Evolutionary conservation across 1,140 invertebrate species (phyloP).

Genomic region (Drosophila bocki): DNA sequence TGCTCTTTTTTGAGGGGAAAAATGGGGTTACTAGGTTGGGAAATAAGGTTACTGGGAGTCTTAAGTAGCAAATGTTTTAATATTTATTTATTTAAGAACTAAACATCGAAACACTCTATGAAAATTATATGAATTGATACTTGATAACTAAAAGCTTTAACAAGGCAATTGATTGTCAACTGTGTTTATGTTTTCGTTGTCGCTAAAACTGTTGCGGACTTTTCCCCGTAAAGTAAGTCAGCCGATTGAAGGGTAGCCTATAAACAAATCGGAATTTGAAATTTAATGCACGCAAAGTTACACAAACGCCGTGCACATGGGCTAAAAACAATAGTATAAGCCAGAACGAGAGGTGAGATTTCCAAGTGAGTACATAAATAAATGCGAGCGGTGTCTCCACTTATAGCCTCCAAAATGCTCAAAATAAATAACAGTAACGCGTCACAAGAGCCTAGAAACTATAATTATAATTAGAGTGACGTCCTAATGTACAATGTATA

Average conservation of each 20-base stretch:
- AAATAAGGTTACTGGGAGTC: neutral
- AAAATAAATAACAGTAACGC: conserved; percentile 60
- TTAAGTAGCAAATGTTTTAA: neutral
- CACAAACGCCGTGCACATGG: conserved; percentile 42
- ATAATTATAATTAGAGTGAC: conserved; percentile 64
- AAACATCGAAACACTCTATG: too few relatives aligned
- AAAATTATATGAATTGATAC: neutral
- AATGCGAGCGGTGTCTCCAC: conserved; percentile 42
- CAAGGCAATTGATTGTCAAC: conserved; percentile 9
- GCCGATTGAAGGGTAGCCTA: conserved; percentile 44
- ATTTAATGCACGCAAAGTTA: conserved; percentile 73
- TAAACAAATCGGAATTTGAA: conserved; percentile 50
- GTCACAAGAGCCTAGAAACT: conserved; percentile 53
- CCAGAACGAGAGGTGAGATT: conserved; percentile 15
- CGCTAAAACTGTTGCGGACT: neutral
- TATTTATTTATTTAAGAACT: neutral
- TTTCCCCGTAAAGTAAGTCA: conserved; percentile 30
- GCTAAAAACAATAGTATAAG: conserved; percentile 18
- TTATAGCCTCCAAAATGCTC: conserved; percentile 67
- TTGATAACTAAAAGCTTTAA: neutral
- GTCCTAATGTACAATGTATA: conserved; percentile 1
- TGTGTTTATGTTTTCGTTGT: conserved; percentile 20
- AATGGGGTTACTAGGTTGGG: neutral
- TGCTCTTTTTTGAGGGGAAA: neutral
- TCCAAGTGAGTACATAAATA: conserved; percentile 24